A percentile compares a stretch with the other conserved stretches of the same genome.
phyloP scores from a whole-genome alignment of 2,113 vertebrate genomes.

The Hipposideros armiger region DNA sequence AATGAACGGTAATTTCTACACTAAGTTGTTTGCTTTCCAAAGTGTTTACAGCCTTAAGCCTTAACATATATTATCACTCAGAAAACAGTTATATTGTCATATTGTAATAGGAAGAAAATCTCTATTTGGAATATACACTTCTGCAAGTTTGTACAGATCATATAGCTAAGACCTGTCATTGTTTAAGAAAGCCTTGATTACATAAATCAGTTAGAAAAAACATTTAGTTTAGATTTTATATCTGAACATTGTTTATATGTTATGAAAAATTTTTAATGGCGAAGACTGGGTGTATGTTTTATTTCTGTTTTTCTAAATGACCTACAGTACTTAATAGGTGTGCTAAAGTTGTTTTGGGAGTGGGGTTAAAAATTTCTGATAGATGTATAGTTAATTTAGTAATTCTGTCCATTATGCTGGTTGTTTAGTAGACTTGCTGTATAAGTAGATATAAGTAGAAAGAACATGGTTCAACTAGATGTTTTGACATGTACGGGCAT shows the following conservation, averaged over 20 bases:
- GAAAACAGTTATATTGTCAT: constrained; percentile 67
- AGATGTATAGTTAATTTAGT: constrained; percentile 46
- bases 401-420: constrained; percentile 56
- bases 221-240: constrained; percentile 64
- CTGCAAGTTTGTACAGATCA: constrained; percentile 77
- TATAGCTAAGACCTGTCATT: constrained; percentile 62
- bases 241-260: constrained; percentile 72
- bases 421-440: constrained; percentile 46
- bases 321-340: constrained; percentile 61
- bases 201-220: constrained; percentile 70
- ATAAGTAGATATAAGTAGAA: background rate
- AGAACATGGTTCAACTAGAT: constrained; percentile 27
- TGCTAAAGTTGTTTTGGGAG: constrained; percentile 67
- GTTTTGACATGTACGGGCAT: background rate
- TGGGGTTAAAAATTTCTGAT: constrained; percentile 57
- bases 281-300: constrained; percentile 69
- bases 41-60: constrained; percentile 71
- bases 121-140: constrained; percentile 72
- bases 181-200: constrained; percentile 67
- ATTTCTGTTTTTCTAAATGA: constrained; percentile 73
- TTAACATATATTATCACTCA: constrained; percentile 70
- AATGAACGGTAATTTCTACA: constrained; percentile 60
- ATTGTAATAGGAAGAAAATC: constrained; percentile 57
- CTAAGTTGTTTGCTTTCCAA: constrained; percentile 68
- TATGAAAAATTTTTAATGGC: constrained; percentile 57